A percentile compares a stretch with the other conserved stretches of the same genome.
phyloP scores from a whole-genome alignment of 2,888 invertebrate genomes.

The Galeopsomyia nigrocyanea region DNA sequence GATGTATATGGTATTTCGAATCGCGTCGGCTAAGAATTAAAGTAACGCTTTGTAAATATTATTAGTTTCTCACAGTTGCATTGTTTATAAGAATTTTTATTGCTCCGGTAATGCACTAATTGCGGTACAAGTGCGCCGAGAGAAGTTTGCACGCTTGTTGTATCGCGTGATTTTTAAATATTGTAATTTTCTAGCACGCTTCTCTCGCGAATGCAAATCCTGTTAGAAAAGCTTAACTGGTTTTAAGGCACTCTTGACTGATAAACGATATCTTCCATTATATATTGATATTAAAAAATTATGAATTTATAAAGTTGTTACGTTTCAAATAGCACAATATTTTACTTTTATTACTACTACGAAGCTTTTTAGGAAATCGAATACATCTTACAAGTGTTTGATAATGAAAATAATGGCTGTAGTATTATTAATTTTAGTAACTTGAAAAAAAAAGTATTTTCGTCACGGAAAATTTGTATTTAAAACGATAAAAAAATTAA shows the following conservation, averaged over 20 bases:
- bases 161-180: slow-evolving; percentile 2
- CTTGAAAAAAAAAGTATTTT: slow-evolving; percentile 50
- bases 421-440: slow-evolving; percentile 49
- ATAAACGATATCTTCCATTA: slow-evolving; percentile 41
- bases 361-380: slow-evolving; percentile 31
- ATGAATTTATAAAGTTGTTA: slow-evolving; percentile 42
- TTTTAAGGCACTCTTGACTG: slow-evolving; percentile 44
- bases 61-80: slow-evolving; percentile 24
- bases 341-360: slow-evolving; percentile 38
- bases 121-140: not conserved
- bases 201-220: slow-evolving; percentile 22
- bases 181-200: slow-evolving; percentile 33
- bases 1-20: slow-evolving; percentile 24
- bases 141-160: slow-evolving; percentile 2
- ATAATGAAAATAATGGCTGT: slow-evolving; percentile 30
- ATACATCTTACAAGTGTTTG: slow-evolving; percentile 30
- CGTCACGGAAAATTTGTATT: slow-evolving; percentile 48
- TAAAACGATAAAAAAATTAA: slow-evolving; percentile 20
- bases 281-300: slow-evolving; percentile 41
- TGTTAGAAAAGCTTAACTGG: slow-evolving; percentile 31
- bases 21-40: slow-evolving; percentile 9
- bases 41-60: slow-evolving; percentile 37
- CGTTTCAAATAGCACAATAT: slow-evolving; percentile 42
- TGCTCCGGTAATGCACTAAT: slow-evolving; percentile 26
- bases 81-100: slow-evolving; percentile 31